Evolutionary conservation across 92 coral and sea anemone species (phyloP).

Genomic region (Galaxea fascicularis): DNA sequence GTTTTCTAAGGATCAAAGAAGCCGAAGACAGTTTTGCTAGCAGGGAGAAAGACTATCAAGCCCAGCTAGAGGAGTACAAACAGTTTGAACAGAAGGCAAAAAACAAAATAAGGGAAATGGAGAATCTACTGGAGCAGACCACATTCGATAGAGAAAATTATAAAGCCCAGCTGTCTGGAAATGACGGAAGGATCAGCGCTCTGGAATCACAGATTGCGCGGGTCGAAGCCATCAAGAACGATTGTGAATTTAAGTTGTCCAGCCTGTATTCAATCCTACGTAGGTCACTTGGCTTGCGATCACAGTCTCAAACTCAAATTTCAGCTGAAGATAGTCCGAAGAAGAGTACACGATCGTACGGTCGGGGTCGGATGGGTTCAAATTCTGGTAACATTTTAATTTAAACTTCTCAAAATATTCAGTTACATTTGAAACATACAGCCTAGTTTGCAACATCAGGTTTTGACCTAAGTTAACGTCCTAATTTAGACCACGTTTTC

Average conservation of each 20-base stretch:
- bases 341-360: constrained; percentile 70
- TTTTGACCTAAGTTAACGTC: not conserved
- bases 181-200: constrained; percentile 83
- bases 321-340: constrained; percentile 75
- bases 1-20: constrained; percentile 70
- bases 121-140: constrained; percentile 77
- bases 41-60: constrained; percentile 79
- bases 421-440: no score
- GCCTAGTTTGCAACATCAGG: not conserved
- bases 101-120: constrained; percentile 73
- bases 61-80: constrained; percentile 69
- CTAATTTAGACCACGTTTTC: no score
- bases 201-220: constrained; percentile 81
- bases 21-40: constrained; percentile 77
- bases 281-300: constrained; percentile 75
- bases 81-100: constrained; percentile 81
- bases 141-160: constrained; percentile 90
- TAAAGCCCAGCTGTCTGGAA: constrained; percentile 90
- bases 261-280: constrained; percentile 81
- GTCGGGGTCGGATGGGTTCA: constrained; percentile 52
- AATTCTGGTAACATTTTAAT: constrained; percentile 37
- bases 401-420: not conserved
- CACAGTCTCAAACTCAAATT: constrained; percentile 61
- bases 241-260: constrained; percentile 76
- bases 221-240: constrained; percentile 76